Percentiles rank a stretch among this genome's conserved stretches.
Evolutionary conservation across 2,113 vertebrate species (phyloP).

Genomic region (Cyprinus carpio): DNA sequence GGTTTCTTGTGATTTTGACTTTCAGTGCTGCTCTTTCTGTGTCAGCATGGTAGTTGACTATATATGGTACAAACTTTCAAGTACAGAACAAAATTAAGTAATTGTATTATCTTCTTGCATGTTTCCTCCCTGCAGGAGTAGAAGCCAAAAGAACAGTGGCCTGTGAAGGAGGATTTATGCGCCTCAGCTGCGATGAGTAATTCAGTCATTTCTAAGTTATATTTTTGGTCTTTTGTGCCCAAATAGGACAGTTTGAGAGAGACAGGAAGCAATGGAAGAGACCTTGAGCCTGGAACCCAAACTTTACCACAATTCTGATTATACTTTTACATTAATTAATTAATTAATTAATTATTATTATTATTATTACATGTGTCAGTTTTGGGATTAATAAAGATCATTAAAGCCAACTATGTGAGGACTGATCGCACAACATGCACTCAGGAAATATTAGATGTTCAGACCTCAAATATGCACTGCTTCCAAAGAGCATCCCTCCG

Average conservation of each 20-base stretch:
- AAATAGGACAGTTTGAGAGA: background rate
- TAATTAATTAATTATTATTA: too few species aligned
- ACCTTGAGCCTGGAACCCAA: too few species aligned
- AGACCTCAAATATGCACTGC: too few species aligned
- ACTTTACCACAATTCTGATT: background rate
- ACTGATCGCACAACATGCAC: background rate
- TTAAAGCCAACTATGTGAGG: background rate
- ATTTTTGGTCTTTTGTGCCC: background rate
- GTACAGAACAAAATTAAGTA: too few species aligned
- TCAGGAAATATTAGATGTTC: too few species aligned
- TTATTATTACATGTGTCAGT: background rate
- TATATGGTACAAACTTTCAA: background rate
- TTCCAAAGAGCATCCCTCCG: background rate
- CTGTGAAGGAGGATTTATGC: fast-evolving
- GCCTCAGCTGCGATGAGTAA: background rate
- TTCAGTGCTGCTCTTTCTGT: background rate
- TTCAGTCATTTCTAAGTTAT: background rate
- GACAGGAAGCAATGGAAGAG: background rate
- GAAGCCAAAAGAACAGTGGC: background rate
- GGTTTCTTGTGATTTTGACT: background rate
- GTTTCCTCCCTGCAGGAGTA: background rate
- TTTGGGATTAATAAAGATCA: background rate
- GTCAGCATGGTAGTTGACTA: background rate
- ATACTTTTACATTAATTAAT: too few species aligned
- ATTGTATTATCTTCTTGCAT: background rate